Base-by-base conservation (phyloP, 37 sponge, comb jelly and placozoan genomes). In the Mnemiopsis leidyi region DNA sequence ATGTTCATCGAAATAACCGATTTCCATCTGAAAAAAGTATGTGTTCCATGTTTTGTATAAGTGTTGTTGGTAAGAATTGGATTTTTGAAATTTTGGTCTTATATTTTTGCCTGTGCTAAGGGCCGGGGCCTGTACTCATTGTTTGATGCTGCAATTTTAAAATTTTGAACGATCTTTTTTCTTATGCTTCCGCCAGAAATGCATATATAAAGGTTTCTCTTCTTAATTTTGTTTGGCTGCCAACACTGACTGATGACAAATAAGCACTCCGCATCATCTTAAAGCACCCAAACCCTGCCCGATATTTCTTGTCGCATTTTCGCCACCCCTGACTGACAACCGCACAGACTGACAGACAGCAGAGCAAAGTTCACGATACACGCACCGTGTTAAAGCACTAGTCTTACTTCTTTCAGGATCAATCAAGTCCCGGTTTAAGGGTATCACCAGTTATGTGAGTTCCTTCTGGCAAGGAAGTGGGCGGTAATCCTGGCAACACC, bases 361-460 rank as follows among this genome's bases (percentile, higher is more conserved):
- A 48, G 61, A 48, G 61, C 61, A 48, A 5, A 48, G 61, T 48
- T 18, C n/a, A 48, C 5, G 61, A 48, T 48, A 48, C 13, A 13
- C 61, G n/a, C n/a, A n/a, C 61, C 61, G 5, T 48, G 61, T 48
- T 13, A 48, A 48, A 48, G 61, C 61, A 48, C 61, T 48, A 48
- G 61, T 13, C 61, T 18, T 48, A 18, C 61, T 48, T 48, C 61
- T 85, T 85, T 85, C 90, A 85, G 90, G 90, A 37, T 85, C 90
- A 2, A 85, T 85, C 24, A 85, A 85, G 90, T 85, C 90, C 23
- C 90, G 90, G 61, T 85, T 85, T 85, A 85, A 40, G 90, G 90
- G 90, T 25, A 40, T 85, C 24, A 85, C 90, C 24, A 85, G 61
- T 26, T 85, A 85, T 85, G 90, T 85, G 23, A 36, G 38, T 3